These are phyloP conservation scores for Bothrops jararaca DNA, from an alignment of 2,113 vertebrate species.

Conservation along the genomic window DNA sequence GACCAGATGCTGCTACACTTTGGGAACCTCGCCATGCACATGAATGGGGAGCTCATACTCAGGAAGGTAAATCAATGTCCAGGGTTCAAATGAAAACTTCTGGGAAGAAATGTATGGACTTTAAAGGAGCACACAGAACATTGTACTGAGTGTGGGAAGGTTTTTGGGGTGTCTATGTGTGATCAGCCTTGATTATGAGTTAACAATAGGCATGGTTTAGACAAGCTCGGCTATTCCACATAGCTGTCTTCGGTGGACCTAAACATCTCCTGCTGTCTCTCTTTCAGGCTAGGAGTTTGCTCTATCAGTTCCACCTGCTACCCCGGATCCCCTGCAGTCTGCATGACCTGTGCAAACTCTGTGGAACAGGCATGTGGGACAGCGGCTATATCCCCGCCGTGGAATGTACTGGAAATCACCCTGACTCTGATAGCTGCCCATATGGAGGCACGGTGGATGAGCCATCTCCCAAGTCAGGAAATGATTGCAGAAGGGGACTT, in stretches of 20 bases:
- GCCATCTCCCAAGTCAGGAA: conserved; percentile 68
- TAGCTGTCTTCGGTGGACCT: neutral
- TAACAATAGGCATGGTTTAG: neutral
- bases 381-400: conserved; percentile 92
- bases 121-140: neutral
- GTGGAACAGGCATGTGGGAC: conserved; percentile 97
- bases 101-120: neutral
- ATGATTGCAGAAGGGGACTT: conserved; percentile 71
- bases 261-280: conserved; percentile 22
- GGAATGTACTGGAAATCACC: conserved; percentile 91
- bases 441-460: conserved; percentile 81
- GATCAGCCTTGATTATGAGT: neutral
- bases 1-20: conserved; percentile 99
- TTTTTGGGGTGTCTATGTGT: neutral
- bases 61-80: conserved; percentile 79
- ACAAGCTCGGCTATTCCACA: neutral
- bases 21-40: conserved; percentile 95
- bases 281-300: conserved; percentile 88
- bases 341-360: conserved; percentile 90
- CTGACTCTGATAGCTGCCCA: conserved; percentile 85
- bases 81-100: neutral
- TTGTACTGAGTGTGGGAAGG: neutral
- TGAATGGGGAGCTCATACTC: conserved; percentile 95
- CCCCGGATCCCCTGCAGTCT: conserved; percentile 94
- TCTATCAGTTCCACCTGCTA: conserved; percentile 93